Evolutionary conservation across 1,140 invertebrate species (phyloP), one percentile per base, ranked within the genome.

Genomic region (Drosophila murphyi): DNA sequence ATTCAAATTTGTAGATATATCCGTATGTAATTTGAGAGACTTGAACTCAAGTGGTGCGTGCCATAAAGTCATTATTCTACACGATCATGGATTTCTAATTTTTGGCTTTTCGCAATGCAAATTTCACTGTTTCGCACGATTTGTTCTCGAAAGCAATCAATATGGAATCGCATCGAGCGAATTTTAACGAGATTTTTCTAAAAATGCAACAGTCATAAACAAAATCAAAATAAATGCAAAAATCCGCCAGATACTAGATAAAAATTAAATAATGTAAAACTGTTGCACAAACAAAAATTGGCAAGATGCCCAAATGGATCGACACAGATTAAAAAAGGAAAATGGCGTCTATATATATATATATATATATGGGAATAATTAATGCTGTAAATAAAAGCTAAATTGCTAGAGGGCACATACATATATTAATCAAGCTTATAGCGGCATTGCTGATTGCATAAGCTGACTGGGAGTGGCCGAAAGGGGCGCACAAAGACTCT

Each of bases 151-250:
- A 71, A 45, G 54, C 55, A 59, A 41, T 68, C 47, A 32, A 32
- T 48, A 5, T 48, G 3, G 45, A 7, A 7, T 41, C 48, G 65
- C 45, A 69, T 52, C 43, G 12, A 34, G 41, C 43, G 34, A 67
- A 45, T 45, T 39, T 72, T 72, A 39, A 68, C 63, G 63, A 72
- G 48, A 28, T 39, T 20, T 35, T 59, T 45, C 62, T 50, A 64
- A 72, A 72, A 72, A 34, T 57, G 69, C 51, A 57, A 31, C 28
- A 6, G 20, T 28, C 12, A 43, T 72, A 72, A 72, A 72, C 63
- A 52, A 45, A 52, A 72, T 51, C 54, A 67, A 72, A 67, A 67
- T 67, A 72, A 65, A 72, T 72, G 45, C 39, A 54, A 45, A 45
- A 59, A 57, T 50, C 32, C 62, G 48, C 37, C n/a, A 43, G 8